Conservation (phyloP, 2,797 vertebrate genomes). For the Sebastes iracundus region DNA sequence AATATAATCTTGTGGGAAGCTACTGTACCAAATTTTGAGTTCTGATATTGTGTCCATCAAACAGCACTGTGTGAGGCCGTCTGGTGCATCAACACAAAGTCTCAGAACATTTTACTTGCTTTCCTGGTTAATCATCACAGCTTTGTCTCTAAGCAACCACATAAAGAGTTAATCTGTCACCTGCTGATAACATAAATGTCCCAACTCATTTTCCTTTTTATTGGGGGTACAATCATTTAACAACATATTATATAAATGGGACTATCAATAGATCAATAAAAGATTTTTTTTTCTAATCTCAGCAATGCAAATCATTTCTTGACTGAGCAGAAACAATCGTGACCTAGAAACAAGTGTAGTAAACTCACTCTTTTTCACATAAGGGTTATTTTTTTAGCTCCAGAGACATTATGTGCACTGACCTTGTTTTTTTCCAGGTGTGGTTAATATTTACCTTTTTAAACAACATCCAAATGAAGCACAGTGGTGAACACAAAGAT, state of each 20-base stretch:
- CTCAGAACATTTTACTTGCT: not conserved
- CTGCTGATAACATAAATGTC: not conserved
- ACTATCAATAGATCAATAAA: not conserved
- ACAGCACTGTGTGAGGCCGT: not conserved
- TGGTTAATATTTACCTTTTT: constrained; percentile 62
- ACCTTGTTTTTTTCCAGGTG: constrained; percentile 12
- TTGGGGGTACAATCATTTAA: not conserved
- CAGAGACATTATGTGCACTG: not conserved
- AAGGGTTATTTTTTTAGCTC: not conserved
- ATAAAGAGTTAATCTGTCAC: not conserved
- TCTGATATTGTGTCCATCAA: not conserved
- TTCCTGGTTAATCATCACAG: not conserved
- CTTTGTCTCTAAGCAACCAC: not conserved
- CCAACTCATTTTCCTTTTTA: not conserved
- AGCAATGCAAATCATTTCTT: not conserved
- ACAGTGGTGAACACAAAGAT: constrained; percentile 22
- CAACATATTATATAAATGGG: not conserved
- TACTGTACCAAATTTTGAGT: not conserved
- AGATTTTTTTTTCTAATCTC: not conserved
- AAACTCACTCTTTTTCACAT: not conserved
- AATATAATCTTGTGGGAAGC: not conserved
- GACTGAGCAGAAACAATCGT: not conserved
- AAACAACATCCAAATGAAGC: constrained; percentile 5
- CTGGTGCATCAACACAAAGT: not conserved
- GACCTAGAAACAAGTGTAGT: not conserved